These are phyloP conservation scores for Selene dorsalis DNA, from an alignment of 2,797 vertebrate genomes.

Conservation along the genomic window DNA sequence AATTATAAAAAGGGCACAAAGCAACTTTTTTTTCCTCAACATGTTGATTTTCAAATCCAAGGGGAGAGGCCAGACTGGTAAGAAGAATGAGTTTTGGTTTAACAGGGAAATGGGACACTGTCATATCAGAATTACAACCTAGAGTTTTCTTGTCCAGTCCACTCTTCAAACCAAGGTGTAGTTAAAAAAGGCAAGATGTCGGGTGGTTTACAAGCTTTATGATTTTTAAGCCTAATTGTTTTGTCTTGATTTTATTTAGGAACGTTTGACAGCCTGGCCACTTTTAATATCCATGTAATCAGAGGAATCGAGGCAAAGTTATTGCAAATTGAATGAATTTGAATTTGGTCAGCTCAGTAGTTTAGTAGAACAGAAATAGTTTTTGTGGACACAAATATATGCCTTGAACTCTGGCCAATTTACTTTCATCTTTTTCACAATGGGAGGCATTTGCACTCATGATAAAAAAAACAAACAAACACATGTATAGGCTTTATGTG, in stretches of 20 bases:
- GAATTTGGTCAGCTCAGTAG: constrained; percentile 24
- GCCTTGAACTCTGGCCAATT: neutral
- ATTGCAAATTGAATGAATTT: constrained; percentile 27
- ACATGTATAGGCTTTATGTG: neutral
- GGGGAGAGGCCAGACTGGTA: constrained; percentile 29
- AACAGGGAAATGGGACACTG: constrained; percentile 67
- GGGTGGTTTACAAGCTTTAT: too few species aligned
- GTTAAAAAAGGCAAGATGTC: constrained; percentile 37
- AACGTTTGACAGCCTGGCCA: constrained; percentile 39
- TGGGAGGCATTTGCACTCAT: neutral
- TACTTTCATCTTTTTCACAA: constrained; percentile 4
- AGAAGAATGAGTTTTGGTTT: constrained; percentile 53
- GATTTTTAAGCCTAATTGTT: constrained; percentile 22
- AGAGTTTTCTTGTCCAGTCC: constrained; percentile 44
- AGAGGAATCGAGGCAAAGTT: constrained; percentile 4
- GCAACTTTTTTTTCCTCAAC: constrained; percentile 48
- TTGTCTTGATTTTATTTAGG: constrained; percentile 6
- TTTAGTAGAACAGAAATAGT: neutral
- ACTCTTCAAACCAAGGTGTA: constrained; percentile 47
- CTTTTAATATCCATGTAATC: constrained; percentile 34
- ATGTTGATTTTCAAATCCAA: constrained; percentile 59
- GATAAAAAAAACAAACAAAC: neutral
- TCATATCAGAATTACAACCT: constrained; percentile 63
- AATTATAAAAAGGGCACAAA: constrained; percentile 58
- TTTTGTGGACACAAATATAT: constrained; percentile 21